These are phyloP conservation scores for Melanchra persicariae DNA, from an alignment of 2,888 invertebrate species.

Conservation along the genomic window DNA sequence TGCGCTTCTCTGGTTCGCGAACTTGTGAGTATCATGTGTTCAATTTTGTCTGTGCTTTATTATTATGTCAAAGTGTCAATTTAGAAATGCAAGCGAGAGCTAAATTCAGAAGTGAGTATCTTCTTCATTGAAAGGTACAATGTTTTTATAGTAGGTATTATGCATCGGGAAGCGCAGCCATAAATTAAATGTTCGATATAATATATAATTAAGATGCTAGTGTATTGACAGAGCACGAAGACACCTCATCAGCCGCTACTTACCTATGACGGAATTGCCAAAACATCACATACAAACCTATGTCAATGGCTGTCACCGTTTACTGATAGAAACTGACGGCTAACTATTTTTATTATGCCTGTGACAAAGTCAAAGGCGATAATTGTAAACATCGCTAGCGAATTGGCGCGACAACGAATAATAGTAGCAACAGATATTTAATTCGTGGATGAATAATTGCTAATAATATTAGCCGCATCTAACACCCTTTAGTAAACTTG, in stretches of 20 bases:
- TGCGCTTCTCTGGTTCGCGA: slow-evolving; percentile 14
- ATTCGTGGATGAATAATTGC: not conserved
- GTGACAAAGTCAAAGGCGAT: not conserved
- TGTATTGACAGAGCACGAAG: not conserved
- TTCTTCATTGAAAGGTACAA: not conserved
- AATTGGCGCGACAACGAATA: not conserved
- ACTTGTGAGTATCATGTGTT: not conserved
- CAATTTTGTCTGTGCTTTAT: slow-evolving; percentile 1
- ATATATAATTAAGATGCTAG: not conserved
- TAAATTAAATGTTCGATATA: not conserved
- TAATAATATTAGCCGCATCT: not conserved
- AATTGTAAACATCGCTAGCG: not conserved
- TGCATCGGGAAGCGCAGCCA: not conserved
- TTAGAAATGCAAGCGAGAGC: not conserved
- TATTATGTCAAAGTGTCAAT: not conserved
- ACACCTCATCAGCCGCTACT: not conserved
- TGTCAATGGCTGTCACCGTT: not conserved
- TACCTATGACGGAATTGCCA: not conserved
- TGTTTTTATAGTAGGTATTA: not conserved
- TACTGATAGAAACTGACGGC: not conserved
- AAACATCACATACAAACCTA: too few relatives aligned
- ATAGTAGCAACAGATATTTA: not conserved
- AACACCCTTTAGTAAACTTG: not conserved
- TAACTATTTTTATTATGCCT: not conserved
- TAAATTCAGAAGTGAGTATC: slow-evolving; percentile 9